Base-by-base conservation (phyloP, 1,140 invertebrate species). In the Idris sp. region DNA sequence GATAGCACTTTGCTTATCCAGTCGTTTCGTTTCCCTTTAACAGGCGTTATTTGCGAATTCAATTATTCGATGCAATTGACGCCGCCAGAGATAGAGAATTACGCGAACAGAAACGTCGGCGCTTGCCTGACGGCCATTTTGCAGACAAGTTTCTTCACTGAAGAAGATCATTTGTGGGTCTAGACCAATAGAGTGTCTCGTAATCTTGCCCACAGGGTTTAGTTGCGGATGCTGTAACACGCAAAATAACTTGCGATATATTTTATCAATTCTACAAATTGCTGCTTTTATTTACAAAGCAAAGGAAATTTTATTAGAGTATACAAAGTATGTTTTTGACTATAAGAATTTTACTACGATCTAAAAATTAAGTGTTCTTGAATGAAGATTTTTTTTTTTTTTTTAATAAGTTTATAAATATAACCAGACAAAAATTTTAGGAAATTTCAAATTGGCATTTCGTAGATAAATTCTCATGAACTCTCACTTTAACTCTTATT, bases 1-100 rank as follows among this genome's bases (percentile, higher is more conserved):
- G 78, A 83, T 82, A 81, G 79, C 71, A 74, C 74, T 82, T 81
- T 79, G 68, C 43, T 59, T 67, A 67, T 74, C 54, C 46, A 75
- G 64, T 62, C 69, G 68, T 61, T 76, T 76, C 38, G 74, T 77
- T 68, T 73, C 77, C 72, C 69, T 58, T 68, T 33, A 62, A 72
- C 43, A 56, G 46, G 41, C 71, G 41, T 58, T 56, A 67, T 68
- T 56, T 58, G 73, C 51, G 78, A 80, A 81, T 82, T 83, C 76
- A 81, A 83, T 83, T 81, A 83, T 78, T 58, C 48, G 36, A 49
- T 59, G 62, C 43, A 62, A 74, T 64, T 53, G 53, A 72, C 64
- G 69, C 43, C 16, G 59, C 48, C 36, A 43, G 54, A 48, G 61
- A 51, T 35, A 6, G 54, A 74, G 74, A 75, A 73, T 78, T 79